Base-by-base conservation (phyloP, 2,888 invertebrate species). In the Athetis lepigone region DNA sequence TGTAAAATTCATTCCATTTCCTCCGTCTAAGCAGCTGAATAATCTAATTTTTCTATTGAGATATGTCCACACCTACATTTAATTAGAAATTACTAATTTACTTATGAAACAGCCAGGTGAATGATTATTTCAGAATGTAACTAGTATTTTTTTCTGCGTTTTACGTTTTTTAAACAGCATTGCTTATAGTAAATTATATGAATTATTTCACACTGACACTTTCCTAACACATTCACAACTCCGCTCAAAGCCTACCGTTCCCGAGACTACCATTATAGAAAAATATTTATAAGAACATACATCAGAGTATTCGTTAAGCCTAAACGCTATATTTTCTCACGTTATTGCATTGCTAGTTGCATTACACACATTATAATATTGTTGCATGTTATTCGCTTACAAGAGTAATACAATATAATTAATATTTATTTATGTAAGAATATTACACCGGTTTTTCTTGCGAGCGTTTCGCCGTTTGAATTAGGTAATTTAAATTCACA, bases 331-430 rank as follows among this genome's bases (percentile, higher is more conserved):
- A 49, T 40, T 57, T 69, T 54, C 40, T 70, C 78, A 82, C 62
- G 37, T 81, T 85, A 86, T 86, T 86, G 86, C 85, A 84, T 86
- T 85, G 79, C 65, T 79, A 67, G 62, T 84, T 85, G 83, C 85
- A 82, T 84, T 85, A 82, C 84, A 82, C 82, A 75, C 62, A 77
- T 61, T 72, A 66, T 65, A 67, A 50, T 63, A 62, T 66, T 60
- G 57, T 77, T 67, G 57, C 51, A 64, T 62, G 27, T 58, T 62
- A 49, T 40, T 42, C 46, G 46, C 67, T 50, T 36, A 33, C 16
- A 27, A 37, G 50, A 56, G 39, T 66, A 39, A 66, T 66, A 46
- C 39, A 56, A 56, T 66, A 66, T 27, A 39, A 39, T 56, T 46
- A 4, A 55, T 65, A 45, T 18, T 39, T 11, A 33, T 33, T 25